Percentiles rank a stretch among this genome's conserved stretches.
phyloP scores from a whole-genome alignment of 2,113 vertebrate species.

The Centropristis striata region DNA sequence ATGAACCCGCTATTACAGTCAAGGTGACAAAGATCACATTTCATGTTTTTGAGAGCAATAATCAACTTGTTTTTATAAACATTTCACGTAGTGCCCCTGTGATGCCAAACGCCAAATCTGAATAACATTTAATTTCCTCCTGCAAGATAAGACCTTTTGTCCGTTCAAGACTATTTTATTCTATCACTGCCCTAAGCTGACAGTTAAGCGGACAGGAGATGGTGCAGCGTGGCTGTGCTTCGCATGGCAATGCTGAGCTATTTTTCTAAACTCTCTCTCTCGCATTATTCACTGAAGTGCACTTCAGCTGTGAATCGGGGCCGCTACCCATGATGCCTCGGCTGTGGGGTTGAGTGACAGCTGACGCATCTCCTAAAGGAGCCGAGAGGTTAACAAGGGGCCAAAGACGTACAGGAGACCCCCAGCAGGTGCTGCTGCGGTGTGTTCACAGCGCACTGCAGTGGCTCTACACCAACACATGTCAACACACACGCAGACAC shows the following conservation, averaged over 20 bases:
- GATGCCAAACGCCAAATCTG: constrained; percentile 56
- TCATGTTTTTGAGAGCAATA: constrained; percentile 27
- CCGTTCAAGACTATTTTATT: constrained; percentile 60
- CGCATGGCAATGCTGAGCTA: constrained; percentile 62
- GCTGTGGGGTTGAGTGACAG: constrained; percentile 53
- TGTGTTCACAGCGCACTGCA: constrained; percentile 30
- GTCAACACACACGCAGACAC: constrained; percentile 15
- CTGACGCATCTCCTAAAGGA: constrained; percentile 21
- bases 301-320: constrained; percentile 47
- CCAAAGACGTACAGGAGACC: constrained; percentile 28
- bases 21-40: constrained; percentile 55
- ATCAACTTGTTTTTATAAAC: constrained; percentile 57
- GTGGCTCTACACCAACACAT: constrained; percentile 2
- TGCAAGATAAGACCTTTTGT: constrained; percentile 75
- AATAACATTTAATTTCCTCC: constrained; percentile 79
- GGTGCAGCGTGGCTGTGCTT: constrained; percentile 46
- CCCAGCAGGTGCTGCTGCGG: constrained; percentile 36
- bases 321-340: constrained; percentile 57
- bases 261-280: constrained; percentile 30
- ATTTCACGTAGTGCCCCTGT: constrained; percentile 56
- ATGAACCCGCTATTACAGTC: constrained; percentile 42
- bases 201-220: constrained; percentile 55
- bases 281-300: constrained; percentile 51
- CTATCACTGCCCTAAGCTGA: constrained; percentile 55
- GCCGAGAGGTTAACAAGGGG: constrained; percentile 47